Conservation (phyloP, 1,140 invertebrate genomes). For the Liolophura sinensis region DNA sequence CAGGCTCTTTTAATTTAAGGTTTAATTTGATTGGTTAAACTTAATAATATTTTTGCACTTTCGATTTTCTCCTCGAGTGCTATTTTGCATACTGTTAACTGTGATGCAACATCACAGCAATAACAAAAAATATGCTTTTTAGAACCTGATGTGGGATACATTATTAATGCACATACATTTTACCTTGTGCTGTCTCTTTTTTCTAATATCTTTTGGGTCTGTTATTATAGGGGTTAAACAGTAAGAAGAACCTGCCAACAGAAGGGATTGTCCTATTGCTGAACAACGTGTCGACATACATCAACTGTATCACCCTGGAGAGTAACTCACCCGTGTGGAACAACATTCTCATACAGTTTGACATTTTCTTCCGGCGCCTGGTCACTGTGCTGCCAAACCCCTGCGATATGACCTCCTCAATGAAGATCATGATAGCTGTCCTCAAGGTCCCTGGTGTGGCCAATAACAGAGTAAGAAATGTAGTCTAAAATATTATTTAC, state of each 20-base stretch:
- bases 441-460: constrained; percentile 82
- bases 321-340: constrained; percentile 76
- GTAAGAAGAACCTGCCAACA: constrained; percentile 81
- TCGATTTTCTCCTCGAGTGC: too few species aligned
- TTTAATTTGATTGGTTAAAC: too few species aligned
- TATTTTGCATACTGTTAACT: too few species aligned
- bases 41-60: too few species aligned
- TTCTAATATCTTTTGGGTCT: too few species aligned
- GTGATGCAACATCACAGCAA: too few species aligned
- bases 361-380: constrained; percentile 80
- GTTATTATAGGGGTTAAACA: constrained; percentile 73
- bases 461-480: constrained; percentile 72
- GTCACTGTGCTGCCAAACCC: constrained; percentile 71
- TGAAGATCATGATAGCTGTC: constrained; percentile 84
- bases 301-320: constrained; percentile 89
- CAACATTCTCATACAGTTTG: constrained; percentile 79
- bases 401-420: constrained; percentile 74
- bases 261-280: constrained; percentile 70
- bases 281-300: constrained; percentile 88
- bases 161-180: too few species aligned
- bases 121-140: too few species aligned
- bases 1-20: too few species aligned
- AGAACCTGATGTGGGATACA: too few species aligned
- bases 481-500: constrained; percentile 7
- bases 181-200: too few species aligned